Evolutionary conservation across 2,797 vertebrate species (phyloP).

Genomic region (Microtus obscurus): DNA sequence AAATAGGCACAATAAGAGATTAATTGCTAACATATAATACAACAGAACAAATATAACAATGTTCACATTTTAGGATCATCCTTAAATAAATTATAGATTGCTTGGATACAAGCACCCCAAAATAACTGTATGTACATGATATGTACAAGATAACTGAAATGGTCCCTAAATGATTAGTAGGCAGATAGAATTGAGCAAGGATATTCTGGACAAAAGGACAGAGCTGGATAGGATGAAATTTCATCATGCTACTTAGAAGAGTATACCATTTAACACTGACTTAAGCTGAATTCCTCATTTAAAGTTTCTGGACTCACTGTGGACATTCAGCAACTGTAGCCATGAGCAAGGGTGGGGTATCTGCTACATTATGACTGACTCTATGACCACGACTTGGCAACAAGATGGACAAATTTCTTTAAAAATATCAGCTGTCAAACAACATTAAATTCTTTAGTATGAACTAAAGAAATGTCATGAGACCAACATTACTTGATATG

Average conservation of each 20-base stretch:
- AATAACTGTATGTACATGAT: not conserved
- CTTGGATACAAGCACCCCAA: not conserved
- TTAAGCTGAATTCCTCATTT: not conserved
- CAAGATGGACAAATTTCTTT: conserved; percentile 7
- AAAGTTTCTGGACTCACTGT: not conserved
- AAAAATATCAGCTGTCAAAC: conserved; percentile 42
- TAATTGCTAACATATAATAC: not conserved
- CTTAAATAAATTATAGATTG: not conserved
- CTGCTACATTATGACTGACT: not conserved
- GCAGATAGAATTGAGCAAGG: not conserved
- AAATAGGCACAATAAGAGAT: not conserved
- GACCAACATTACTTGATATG: not conserved
- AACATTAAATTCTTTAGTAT: conserved; percentile 36
- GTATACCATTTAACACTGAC: not conserved
- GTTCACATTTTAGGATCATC: not conserved
- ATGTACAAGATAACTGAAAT: not conserved
- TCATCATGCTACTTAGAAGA: not conserved
- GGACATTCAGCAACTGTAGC: not conserved
- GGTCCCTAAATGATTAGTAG: not conserved
- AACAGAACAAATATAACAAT: not conserved
- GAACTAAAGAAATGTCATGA: conserved; percentile 10
- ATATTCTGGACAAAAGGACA: not conserved
- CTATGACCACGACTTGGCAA: conserved; percentile 2
- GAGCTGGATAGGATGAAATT: not conserved
- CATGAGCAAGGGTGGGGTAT: not conserved